phyloP scores from a whole-genome alignment of 2,888 invertebrate species.

The Agrotis puta region DNA sequence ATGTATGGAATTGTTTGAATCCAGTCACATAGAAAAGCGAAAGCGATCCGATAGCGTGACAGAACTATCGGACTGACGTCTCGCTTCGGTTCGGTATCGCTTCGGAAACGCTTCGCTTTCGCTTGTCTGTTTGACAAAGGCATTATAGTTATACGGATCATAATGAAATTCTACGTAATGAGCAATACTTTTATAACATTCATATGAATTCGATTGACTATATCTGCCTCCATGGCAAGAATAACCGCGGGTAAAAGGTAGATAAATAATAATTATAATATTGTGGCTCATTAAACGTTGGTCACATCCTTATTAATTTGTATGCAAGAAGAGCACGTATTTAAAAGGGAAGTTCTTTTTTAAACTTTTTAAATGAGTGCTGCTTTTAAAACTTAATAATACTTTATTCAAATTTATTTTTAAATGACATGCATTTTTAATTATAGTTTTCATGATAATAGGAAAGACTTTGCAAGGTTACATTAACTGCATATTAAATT shows the following conservation, averaged over 20 bases:
- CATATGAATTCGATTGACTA: too few relatives aligned
- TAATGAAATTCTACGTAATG: too few relatives aligned
- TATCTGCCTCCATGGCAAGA: too few relatives aligned
- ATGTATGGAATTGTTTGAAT: too few relatives aligned
- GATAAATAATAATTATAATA: not conserved
- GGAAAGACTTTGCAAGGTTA: conserved; percentile 6
- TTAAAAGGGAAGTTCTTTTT: conserved; percentile 1
- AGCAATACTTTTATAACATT: too few relatives aligned
- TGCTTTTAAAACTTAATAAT: conserved; percentile 15
- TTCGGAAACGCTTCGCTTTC: too few relatives aligned
- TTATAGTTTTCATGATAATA: conserved; percentile 7
- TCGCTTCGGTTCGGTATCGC: too few relatives aligned
- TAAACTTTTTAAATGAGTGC: conserved; percentile 10
- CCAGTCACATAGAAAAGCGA: too few relatives aligned
- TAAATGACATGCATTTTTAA: conserved; percentile 16
- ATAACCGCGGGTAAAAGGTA: not conserved
- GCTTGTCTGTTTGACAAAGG: too few relatives aligned
- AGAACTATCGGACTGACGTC: too few relatives aligned
- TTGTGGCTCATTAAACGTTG: not conserved
- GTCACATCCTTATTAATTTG: conserved; percentile 13
- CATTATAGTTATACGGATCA: too few relatives aligned
- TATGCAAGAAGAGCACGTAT: conserved; percentile 28
- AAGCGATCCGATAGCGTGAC: too few relatives aligned
- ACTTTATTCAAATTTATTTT: conserved; percentile 26
- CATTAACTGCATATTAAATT: conserved; percentile 31